Base-by-base conservation (phyloP, 2,888 invertebrate species). In the Leptogaster cylindrica region DNA sequence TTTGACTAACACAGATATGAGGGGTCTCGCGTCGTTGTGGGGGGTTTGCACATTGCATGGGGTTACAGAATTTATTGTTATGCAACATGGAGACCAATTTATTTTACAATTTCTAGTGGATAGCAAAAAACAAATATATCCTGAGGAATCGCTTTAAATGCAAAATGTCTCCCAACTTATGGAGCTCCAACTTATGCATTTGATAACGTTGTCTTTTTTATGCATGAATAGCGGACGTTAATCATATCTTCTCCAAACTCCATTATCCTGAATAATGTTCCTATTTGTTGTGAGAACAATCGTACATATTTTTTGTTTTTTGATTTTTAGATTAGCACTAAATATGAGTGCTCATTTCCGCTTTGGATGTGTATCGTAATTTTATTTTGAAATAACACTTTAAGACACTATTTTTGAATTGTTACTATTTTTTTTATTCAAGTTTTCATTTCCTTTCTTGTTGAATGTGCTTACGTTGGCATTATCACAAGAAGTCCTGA, bases 41-140 rank as follows among this genome's bases (percentile, higher is more conserved):
- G 61, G 61, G 41, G 61, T 61, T 61, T 41, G 44, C 41, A 41
- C 44, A n/a, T 61, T 61, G 61, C 61, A 61, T 61, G 61, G 61
- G n/a, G 61, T 61, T 61, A 44, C 33, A 25, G 25, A 48, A 55
- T 55, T 55, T 55, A 52, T 55, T 55, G 55, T 39, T 55, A 55
- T 55, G 36, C 39, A 36, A 55, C 55, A 55, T 55, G 39, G 39
- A 55, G 55, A 36, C 55, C 39, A 36, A 55, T 55, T 44, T 61
- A 44, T 61, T 44, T 61, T 44, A 44, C 44, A 31, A 25, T 41
- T 61, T 36, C 36, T 55, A 28, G 28, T 61, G 41, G 12, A 41
- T 61, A 61, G 27, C 28, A 25, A 25, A 23, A 25, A 23, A n/a
- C n/a, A n/a, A n/a, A n/a, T n/a, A n/a, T n/a, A n/a, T n/a, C n/a